Conservation (phyloP, 2,888 invertebrate species). For the Apodemia mormo region DNA sequence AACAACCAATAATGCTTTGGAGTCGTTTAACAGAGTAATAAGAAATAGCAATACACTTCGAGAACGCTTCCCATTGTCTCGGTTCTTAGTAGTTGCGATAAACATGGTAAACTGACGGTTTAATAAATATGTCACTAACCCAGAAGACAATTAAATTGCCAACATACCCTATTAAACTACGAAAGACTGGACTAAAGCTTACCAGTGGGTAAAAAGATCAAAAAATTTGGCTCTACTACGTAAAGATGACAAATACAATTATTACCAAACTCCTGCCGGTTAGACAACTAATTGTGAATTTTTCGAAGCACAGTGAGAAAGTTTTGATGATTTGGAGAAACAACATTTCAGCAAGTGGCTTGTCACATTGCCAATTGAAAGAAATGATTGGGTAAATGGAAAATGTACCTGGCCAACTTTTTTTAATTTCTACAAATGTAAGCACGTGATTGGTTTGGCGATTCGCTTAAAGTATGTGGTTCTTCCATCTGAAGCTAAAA, state of each 20-base stretch:
- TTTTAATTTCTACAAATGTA: not conserved
- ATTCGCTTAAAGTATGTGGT: not conserved
- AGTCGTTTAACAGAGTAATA: constrained; percentile 6
- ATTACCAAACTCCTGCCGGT: not conserved
- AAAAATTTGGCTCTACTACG: not conserved
- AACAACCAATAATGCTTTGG: not conserved
- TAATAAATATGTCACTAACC: not conserved
- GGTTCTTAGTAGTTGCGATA: not conserved
- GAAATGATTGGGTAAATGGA: not conserved
- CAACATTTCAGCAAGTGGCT: not conserved
- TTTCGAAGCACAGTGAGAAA: not conserved
- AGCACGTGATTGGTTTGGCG: not conserved
- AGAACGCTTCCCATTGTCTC: constrained; percentile 8
- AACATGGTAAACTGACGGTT: not conserved
- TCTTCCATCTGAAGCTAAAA: not conserved
- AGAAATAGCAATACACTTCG: not conserved
- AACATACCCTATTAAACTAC: no score
- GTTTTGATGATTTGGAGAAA: no score
- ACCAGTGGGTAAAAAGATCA: not conserved
- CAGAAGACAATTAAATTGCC: no score
- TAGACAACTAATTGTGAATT: not conserved
- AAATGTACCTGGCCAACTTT: not conserved
- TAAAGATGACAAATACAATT: not conserved
- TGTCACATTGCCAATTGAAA: not conserved
- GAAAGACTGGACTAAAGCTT: no score